Evolutionary conservation across 2,113 vertebrate species (phyloP), one percentile per base, ranked within the genome.

Genomic region (Butorides virescens): DNA sequence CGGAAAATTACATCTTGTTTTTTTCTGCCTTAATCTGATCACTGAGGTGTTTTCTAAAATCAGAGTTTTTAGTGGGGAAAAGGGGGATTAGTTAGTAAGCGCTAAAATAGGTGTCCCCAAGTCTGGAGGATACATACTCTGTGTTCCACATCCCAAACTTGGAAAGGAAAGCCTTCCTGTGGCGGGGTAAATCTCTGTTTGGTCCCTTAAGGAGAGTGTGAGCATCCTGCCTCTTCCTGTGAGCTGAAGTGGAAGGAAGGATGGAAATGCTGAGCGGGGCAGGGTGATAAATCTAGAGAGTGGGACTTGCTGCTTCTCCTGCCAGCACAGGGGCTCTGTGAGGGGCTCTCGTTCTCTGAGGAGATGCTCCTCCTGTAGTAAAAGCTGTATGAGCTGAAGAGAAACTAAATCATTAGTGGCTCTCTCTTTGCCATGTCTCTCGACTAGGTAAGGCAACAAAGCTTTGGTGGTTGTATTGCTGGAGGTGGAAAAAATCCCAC

Each of bases 201-300:
- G 22, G 21, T 26, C 18, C 3, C 25, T 68, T 19, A 20, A 59
- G 22, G 25, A 72, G 30, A 37, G 46, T 49, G 20, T 12, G 7
- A 29, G 2, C 1, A 22, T 59, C 59, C 21, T 77, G 14, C 15
- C 29, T 81, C 29, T 53, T 72, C 13, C 27, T 46, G 18, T 21
- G 29, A 68, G 39, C 18, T 85, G 82, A 58, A 56, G 25, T 20
- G 32, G 37, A 30, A 71, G 62, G 20, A 73, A 81, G 32, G 44
- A 37, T 61, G 75, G 36, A 74, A 22, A 32, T 56, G 12, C 16
- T 52, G 42, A 42, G 50, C 0, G 0, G 25, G 8, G 15, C 55
- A 82, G 39, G 8, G 5, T 55, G 20, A 16, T 29, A 61, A 14
- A 82, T 56, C 50, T 66, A 34, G 22, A 49, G 36, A 37, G 47